phyloP scores from a whole-genome alignment of 2,797 vertebrate species.

The Catostomus latipinnis region DNA sequence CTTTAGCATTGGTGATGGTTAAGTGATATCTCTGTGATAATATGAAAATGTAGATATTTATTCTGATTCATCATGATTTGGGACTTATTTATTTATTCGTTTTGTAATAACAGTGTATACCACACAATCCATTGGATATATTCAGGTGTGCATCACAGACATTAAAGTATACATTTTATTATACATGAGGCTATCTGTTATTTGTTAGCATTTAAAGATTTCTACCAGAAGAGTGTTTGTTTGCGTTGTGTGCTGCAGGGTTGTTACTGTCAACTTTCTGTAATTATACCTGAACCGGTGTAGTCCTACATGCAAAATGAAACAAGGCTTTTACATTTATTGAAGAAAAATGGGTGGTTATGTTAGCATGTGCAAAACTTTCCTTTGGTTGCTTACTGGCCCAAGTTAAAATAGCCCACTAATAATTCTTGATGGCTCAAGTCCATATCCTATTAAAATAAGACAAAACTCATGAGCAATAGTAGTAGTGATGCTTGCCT shows the following conservation, averaged over 20 bases:
- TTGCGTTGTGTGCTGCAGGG: background rate
- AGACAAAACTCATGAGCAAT: too few relatives aligned
- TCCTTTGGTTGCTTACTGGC: too few relatives aligned
- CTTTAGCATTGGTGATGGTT: constrained; percentile 20
- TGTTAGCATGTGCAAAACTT: too few relatives aligned
- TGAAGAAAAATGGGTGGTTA: too few relatives aligned
- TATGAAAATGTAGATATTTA: constrained; percentile 61
- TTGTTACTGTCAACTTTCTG: background rate
- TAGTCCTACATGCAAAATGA: background rate
- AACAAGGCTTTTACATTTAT: too few relatives aligned
- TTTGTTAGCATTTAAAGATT: background rate
- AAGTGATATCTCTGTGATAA: constrained; percentile 32
- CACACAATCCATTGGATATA: constrained; percentile 67
- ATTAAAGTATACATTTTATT: constrained; percentile 73
- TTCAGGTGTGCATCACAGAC: constrained; percentile 61
- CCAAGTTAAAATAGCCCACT: too few relatives aligned
- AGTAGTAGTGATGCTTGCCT: too few relatives aligned
- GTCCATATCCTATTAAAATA: too few relatives aligned
- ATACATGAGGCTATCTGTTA: constrained; percentile 50
- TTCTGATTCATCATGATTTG: constrained; percentile 63
- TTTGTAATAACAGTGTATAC: constrained; percentile 67
- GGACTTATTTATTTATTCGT: constrained; percentile 35
- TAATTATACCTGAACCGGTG: background rate
- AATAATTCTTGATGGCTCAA: too few relatives aligned
- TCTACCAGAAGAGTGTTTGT: background rate